A percentile compares a stretch with the other conserved stretches of the same genome.
These are phyloP conservation scores for Lerista edwardsae DNA, from an alignment of 2,797 vertebrate species.

Conservation along the genomic window DNA sequence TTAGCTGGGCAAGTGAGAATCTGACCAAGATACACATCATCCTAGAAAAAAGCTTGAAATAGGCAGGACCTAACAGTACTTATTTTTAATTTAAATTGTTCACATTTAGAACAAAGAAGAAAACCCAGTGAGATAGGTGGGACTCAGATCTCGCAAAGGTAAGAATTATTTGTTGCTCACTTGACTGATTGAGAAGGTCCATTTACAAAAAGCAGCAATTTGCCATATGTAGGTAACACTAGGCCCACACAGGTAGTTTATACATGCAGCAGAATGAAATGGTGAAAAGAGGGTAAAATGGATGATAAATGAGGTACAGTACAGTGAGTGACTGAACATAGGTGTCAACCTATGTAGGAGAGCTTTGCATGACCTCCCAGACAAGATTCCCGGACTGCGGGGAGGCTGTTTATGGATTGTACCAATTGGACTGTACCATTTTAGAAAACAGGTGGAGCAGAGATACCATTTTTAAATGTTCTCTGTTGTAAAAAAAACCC, in stretches of 20 bases:
- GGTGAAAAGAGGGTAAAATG: not conserved
- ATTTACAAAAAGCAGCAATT: not conserved
- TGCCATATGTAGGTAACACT: not conserved
- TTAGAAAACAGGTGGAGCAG: too few species aligned
- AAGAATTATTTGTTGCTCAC: not conserved
- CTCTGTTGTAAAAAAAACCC: too few species aligned
- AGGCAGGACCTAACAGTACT: accelerated
- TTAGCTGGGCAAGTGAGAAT: not conserved
- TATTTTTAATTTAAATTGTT: not conserved
- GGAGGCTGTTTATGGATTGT: too few species aligned
- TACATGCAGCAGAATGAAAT: not conserved
- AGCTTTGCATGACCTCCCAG: too few species aligned
- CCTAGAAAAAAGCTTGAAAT: not conserved
- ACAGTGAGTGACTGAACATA: too few species aligned
- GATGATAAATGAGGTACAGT: too few species aligned
- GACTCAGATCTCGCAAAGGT: not conserved
- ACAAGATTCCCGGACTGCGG: too few species aligned
- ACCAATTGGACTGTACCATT: too few species aligned
- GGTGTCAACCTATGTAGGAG: too few species aligned
- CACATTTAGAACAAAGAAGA: not conserved
- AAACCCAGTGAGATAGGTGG: not conserved
- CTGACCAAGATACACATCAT: not conserved
- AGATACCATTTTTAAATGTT: too few species aligned
- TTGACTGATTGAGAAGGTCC: not conserved
- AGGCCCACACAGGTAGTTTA: not conserved